phyloP scores from a whole-genome alignment of 1,140 invertebrate genomes.

The Anagrus nilaparvatae region DNA sequence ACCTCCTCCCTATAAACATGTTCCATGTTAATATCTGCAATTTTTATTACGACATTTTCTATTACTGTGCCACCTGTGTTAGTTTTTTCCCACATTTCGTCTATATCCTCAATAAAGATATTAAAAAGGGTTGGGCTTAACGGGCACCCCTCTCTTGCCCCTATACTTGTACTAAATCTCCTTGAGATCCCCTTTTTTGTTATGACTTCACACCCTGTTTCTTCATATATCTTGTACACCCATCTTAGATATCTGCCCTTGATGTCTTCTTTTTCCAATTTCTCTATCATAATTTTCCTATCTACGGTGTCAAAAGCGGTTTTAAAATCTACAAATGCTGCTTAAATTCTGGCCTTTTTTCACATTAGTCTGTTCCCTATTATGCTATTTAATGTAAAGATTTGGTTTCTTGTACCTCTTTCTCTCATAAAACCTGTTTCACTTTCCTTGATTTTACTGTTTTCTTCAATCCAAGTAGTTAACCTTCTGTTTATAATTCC shows the following conservation, averaged over 20 bases:
- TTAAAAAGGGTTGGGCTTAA: background rate
- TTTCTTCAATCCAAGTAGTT: constrained; percentile 7
- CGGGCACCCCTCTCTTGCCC: background rate
- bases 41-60: background rate
- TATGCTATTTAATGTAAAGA: constrained; percentile 11
- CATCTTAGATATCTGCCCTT: background rate
- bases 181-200: background rate
- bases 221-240: background rate
- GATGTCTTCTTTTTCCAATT: background rate
- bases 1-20: background rate
- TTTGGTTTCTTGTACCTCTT: constrained; percentile 9
- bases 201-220: background rate
- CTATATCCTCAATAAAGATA: background rate
- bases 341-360: background rate
- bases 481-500: constrained; percentile 12
- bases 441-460: constrained; percentile 9
- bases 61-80: background rate
- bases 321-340: constrained; percentile 2
- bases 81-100: background rate
- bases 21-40: background rate
- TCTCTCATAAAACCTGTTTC: constrained; percentile 14
- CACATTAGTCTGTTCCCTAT: constrained; percentile 6
- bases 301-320: too few relatives aligned
- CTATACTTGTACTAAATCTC: background rate
- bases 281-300: background rate